phyloP scores from a whole-genome alignment of 2,113 vertebrate genomes.

The Charina bottae region DNA sequence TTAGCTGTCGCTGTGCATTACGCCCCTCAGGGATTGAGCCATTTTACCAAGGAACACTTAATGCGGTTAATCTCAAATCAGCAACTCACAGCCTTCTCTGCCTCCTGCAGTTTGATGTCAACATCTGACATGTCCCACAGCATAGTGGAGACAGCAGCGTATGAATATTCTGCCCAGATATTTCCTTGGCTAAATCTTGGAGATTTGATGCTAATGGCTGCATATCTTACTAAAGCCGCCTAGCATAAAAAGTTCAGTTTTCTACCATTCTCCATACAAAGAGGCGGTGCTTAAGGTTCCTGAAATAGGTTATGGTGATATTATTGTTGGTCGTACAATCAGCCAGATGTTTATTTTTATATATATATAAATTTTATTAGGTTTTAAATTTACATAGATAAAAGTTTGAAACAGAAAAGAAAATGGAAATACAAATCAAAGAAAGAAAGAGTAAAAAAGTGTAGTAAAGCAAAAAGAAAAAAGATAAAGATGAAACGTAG shows the following conservation, averaged over 20 bases:
- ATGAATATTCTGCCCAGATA: neutral
- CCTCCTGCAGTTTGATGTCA: neutral
- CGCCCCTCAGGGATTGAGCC: rapidly evolving
- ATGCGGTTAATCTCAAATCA: neutral
- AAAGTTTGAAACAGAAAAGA: too few relatives aligned
- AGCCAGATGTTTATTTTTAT: neutral
- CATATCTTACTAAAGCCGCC: neutral
- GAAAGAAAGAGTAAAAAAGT: too few relatives aligned
- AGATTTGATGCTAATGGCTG: neutral
- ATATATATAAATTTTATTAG: too few relatives aligned
- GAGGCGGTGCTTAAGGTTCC: neutral
- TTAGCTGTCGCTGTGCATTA: neutral
- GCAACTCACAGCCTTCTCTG: neutral
- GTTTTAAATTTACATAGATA: too few relatives aligned
- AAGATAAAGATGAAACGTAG: too few relatives aligned
- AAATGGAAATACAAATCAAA: too few relatives aligned
- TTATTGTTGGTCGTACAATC: neutral
- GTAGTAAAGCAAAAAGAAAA: too few relatives aligned
- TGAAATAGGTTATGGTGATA: neutral
- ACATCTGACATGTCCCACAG: neutral
- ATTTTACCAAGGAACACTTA: neutral
- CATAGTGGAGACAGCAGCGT: rapidly evolving
- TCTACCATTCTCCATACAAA: neutral
- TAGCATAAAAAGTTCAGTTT: neutral
- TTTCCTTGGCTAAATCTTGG: neutral